These are phyloP conservation scores for Sebastolobus altivelis DNA, from an alignment of 2,797 vertebrate species.

Conservation along the genomic window DNA sequence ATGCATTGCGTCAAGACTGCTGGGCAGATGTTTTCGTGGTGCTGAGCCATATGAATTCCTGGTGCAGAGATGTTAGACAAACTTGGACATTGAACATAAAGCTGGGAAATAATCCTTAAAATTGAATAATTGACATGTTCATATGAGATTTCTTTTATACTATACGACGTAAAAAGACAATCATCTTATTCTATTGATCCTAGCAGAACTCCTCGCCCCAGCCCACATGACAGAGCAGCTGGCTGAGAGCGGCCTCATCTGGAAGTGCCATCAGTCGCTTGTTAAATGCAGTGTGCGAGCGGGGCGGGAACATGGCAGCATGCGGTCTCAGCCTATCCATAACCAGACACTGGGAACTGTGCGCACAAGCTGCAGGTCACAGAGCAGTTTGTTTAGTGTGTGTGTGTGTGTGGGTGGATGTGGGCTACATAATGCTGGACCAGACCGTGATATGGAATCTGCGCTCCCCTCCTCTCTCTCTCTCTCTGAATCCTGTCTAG, in stretches of 20 bases:
- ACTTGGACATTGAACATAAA: slow-evolving; percentile 27
- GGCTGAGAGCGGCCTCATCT: slow-evolving; percentile 70
- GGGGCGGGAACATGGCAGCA: slow-evolving; percentile 61
- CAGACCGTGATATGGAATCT: slow-evolving; percentile 62
- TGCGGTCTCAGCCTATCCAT: slow-evolving; percentile 67
- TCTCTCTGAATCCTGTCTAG: slow-evolving; percentile 78
- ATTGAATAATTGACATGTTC: slow-evolving; percentile 26
- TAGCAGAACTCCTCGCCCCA: slow-evolving; percentile 33
- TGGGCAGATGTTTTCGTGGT: slow-evolving; percentile 76
- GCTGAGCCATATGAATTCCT: slow-evolving; percentile 31
- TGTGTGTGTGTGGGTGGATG: slow-evolving; percentile 37
- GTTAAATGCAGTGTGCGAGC: slow-evolving; percentile 63
- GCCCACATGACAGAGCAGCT: slow-evolving; percentile 74
- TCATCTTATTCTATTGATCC: slow-evolving; percentile 54
- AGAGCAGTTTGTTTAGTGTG: slow-evolving; percentile 59
- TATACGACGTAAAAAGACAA: slow-evolving; percentile 39
- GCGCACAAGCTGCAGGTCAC: slow-evolving; percentile 63
- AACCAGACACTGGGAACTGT: slow-evolving; percentile 66
- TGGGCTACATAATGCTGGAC: slow-evolving; percentile 61
- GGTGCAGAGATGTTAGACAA: slow-evolving; percentile 21
- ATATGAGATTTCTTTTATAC: neutral
- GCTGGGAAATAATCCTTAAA: slow-evolving; percentile 17
- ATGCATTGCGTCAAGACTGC: slow-evolving; percentile 77
- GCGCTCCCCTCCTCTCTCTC: slow-evolving; percentile 45
- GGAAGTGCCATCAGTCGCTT: slow-evolving; percentile 75